Conservation (phyloP, 2,113 vertebrate genomes). For the Callionymus lyra region DNA sequence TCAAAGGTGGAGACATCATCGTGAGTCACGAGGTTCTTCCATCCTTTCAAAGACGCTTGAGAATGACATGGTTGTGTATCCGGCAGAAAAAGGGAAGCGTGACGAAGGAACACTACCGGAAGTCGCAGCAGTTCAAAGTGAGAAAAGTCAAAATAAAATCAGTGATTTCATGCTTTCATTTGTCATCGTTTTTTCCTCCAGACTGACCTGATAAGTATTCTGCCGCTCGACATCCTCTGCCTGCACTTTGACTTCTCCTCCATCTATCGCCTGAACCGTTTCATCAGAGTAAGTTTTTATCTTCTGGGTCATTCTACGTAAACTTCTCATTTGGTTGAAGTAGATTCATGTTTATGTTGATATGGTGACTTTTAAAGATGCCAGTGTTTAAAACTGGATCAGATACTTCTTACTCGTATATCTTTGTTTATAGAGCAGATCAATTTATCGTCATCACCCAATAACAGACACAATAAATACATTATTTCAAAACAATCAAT, state of each 20-base stretch:
- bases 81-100: slow-evolving; percentile 68
- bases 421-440: no score
- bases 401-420: no score
- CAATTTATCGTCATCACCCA: no score
- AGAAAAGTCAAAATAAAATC: neutral
- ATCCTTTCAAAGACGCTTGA: neutral
- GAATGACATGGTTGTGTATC: neutral
- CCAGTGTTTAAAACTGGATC: no score
- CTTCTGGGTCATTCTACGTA: no score
- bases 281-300: slow-evolving; percentile 70
- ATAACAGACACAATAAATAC: no score
- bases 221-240: slow-evolving; percentile 78
- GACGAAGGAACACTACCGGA: slow-evolving; percentile 69
- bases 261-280: slow-evolving; percentile 73
- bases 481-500: no score
- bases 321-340: no score
- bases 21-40: slow-evolving; percentile 54
- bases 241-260: slow-evolving; percentile 73
- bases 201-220: slow-evolving; percentile 71
- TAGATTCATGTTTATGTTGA: no score
- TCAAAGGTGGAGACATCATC: slow-evolving; percentile 79
- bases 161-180: neutral
- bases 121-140: slow-evolving; percentile 59
- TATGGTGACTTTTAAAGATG: no score
- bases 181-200: slow-evolving; percentile 34